phyloP scores from a whole-genome alignment of 2,113 vertebrate species.

The Hipposideros armiger region DNA sequence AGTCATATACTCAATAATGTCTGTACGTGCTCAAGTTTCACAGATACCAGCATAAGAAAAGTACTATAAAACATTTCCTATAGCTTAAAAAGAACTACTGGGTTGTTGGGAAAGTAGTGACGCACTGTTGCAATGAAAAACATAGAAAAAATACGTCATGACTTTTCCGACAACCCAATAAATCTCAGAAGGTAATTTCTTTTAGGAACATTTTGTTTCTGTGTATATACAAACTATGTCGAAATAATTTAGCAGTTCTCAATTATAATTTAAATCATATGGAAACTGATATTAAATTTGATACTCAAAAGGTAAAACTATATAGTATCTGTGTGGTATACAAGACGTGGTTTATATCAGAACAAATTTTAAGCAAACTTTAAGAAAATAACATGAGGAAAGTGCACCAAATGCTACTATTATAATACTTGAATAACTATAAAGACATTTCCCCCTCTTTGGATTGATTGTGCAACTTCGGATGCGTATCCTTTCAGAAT shows the following conservation, averaged over 20 bases:
- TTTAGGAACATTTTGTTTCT: not conserved
- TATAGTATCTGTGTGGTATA: not conserved
- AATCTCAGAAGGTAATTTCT: not conserved
- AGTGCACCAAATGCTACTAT: not conserved
- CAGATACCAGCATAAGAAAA: not conserved
- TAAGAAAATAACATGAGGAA: not conserved
- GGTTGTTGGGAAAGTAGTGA: no score
- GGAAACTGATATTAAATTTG: not conserved
- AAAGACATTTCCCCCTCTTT: not conserved
- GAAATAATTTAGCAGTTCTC: not conserved
- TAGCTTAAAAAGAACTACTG: not conserved
- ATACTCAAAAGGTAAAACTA: not conserved
- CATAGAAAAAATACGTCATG: no score
- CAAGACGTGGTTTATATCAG: not conserved
- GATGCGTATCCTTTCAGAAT: not conserved
- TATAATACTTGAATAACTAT: not conserved
- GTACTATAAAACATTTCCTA: not conserved
- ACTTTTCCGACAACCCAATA: not conserved
- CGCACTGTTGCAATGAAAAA: no score
- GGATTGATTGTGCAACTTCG: not conserved
- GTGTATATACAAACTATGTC: not conserved
- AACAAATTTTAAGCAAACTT: not conserved
- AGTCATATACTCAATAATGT: not conserved
- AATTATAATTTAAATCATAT: not conserved
- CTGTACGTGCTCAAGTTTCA: not conserved